Base-by-base conservation (phyloP, 2,797 vertebrate genomes). In the Telmatherina bonti region DNA sequence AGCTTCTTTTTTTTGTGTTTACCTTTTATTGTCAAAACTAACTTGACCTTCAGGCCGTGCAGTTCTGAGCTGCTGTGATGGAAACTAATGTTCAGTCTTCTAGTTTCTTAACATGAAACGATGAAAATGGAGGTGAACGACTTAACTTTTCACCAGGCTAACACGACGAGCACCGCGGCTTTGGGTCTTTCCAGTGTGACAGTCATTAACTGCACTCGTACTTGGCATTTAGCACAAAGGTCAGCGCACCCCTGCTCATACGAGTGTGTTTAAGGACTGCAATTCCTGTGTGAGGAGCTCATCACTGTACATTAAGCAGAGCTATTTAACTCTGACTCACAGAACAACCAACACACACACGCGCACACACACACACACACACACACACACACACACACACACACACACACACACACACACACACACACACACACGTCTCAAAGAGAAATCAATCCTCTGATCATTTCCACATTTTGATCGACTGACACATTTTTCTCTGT, bases 391-490 rank as follows among this genome's bases (percentile, higher is more conserved):
- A 45, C 43, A 38, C 3, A 31, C 30, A 31, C 30, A 31, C 41
- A 43, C 41, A n/a, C n/a, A n/a, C 38, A 41, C 38, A 41, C 38
- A 41, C 38, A 41, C 38, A 41, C 36, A 38, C 8, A 24, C 55
- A 13, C 31, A 49, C 65, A 26, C 4, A 20, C 45, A 33, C 2
- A 3, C 54, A 58, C 4, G 12, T 9, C 12, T 52, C 41, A 56
- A 22, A 57, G 4, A 57, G n/a, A 69, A 45, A 53, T 69, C 35
- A 27, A 63, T 58, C 35, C 15, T 45, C 51, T 36, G 45, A 59
- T 57, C 59, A 63, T 68, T 62, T 74, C n/a, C 53, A 27, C 36
- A 15, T 62, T 62, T 63, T 52, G 18, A 74, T 54, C n/a, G 49
- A 67, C 49, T 26, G 20, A 57, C 29, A 33, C 47, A 58, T 43